Evolutionary conservation across 2,113 vertebrate genomes (phyloP).

Genomic region (Vimba vimba): DNA sequence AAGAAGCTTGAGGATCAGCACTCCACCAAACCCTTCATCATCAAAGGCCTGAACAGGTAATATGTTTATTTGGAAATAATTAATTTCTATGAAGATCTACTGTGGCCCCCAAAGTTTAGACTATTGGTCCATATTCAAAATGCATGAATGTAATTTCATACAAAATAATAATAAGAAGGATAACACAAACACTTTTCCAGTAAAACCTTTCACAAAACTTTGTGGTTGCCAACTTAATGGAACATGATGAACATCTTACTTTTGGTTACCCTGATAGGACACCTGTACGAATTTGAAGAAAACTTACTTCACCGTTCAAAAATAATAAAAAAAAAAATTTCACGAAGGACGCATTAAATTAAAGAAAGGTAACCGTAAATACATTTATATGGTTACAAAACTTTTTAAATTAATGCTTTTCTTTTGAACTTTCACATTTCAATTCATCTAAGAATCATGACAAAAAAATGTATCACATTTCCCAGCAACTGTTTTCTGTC

Average conservation of each 20-base stretch:
- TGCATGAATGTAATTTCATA: background rate
- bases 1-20: slow-evolving; percentile 58
- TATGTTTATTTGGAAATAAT: background rate
- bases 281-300: background rate
- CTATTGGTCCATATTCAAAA: background rate
- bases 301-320: background rate
- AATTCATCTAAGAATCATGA: no score
- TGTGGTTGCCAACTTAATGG: background rate
- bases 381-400: background rate
- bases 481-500: no score
- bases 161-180: background rate
- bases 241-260: background rate
- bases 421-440: no score
- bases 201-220: background rate
- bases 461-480: no score
- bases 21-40: slow-evolving; percentile 54
- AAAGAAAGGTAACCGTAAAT: background rate
- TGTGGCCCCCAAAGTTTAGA: background rate
- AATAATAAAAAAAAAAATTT: background rate
- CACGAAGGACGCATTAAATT: background rate
- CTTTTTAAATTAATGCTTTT: no score
- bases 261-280: background rate
- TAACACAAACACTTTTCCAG: background rate
- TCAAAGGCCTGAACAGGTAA: slow-evolving; percentile 54
- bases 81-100: background rate